phyloP scores from a whole-genome alignment of 2,797 vertebrate genomes.

The Cercopithecus mitis region DNA sequence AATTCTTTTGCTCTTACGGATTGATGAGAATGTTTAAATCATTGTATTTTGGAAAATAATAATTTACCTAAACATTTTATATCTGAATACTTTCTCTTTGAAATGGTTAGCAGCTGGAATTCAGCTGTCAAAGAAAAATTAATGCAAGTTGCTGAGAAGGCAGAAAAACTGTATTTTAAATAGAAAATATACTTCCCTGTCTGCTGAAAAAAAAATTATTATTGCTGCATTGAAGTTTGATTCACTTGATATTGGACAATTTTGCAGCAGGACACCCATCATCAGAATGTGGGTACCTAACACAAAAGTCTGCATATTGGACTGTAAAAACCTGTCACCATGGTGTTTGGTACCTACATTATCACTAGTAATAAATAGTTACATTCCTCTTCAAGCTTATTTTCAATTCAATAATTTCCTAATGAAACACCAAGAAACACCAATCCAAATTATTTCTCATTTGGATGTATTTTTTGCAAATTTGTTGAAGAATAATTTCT shows the following conservation, averaged over 20 bases:
- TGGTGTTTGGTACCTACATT: neutral
- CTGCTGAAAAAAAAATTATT: conserved; percentile 51
- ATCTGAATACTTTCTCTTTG: conserved; percentile 74
- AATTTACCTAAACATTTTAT: conserved; percentile 40
- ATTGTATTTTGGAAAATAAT: conserved; percentile 36
- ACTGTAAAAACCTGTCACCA: neutral
- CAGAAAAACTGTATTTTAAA: conserved; percentile 71
- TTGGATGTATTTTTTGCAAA: neutral
- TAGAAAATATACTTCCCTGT: conserved; percentile 72
- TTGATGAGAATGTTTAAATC: conserved; percentile 53
- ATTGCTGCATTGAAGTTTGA: conserved; percentile 27
- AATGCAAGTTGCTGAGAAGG: conserved; percentile 69
- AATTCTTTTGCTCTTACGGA: neutral
- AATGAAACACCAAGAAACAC: neutral
- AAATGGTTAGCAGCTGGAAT: conserved; percentile 73
- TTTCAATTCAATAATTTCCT: neutral
- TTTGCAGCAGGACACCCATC: neutral
- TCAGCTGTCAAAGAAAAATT: conserved; percentile 68
- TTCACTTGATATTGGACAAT: neutral
- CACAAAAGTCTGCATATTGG: too few species aligned
- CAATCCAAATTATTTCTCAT: neutral
- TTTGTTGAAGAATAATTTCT: neutral
- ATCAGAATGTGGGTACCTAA: neutral
- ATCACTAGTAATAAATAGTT: neutral
- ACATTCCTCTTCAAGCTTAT: neutral